Conservation (phyloP, 2,888 invertebrate species). For the Liodrosophila aerea region DNA sequence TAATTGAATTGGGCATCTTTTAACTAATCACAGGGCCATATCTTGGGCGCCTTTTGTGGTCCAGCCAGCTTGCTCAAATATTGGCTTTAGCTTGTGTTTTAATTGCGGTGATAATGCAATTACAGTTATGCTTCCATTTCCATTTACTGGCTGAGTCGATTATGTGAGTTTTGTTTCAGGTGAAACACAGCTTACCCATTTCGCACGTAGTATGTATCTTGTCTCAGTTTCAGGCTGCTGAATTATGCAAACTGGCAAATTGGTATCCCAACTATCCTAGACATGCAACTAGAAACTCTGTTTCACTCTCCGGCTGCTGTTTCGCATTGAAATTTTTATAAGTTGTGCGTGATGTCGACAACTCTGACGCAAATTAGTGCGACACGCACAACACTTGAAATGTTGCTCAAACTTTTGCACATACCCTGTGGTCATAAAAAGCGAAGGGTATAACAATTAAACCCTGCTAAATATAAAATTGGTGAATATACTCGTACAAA, state of each 20-base stretch:
- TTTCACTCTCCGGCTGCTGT: constrained; percentile 29
- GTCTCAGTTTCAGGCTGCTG: constrained; percentile 20
- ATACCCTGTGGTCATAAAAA: constrained; percentile 14
- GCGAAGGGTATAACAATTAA: too few relatives aligned
- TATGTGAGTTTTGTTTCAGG: not conserved
- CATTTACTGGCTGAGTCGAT: constrained; percentile 1
- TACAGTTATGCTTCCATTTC: constrained; percentile 7
- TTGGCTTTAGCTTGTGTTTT: constrained; percentile 28
- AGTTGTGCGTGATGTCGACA: constrained; percentile 61
- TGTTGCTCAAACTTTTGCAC: constrained; percentile 29
- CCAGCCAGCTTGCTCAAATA: not conserved
- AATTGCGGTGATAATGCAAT: constrained; percentile 52
- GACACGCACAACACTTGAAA: constrained; percentile 59
- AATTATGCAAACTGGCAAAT: constrained; percentile 65
- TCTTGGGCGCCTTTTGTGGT: constrained; percentile 9
- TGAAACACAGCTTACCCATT: constrained; percentile 15
- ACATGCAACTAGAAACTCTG: constrained; percentile 70
- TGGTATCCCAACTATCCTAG: constrained; percentile 61
- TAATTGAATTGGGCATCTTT: constrained; percentile 27
- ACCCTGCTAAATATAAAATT: too few relatives aligned
- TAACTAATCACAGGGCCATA: constrained; percentile 19
- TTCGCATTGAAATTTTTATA: constrained; percentile 61
- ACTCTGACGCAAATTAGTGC: constrained; percentile 61
- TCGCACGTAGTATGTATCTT: too few relatives aligned
- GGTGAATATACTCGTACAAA: too few relatives aligned